Evolutionary conservation across 2,797 vertebrate species (phyloP).

Genomic region (Coluber constrictor): DNA sequence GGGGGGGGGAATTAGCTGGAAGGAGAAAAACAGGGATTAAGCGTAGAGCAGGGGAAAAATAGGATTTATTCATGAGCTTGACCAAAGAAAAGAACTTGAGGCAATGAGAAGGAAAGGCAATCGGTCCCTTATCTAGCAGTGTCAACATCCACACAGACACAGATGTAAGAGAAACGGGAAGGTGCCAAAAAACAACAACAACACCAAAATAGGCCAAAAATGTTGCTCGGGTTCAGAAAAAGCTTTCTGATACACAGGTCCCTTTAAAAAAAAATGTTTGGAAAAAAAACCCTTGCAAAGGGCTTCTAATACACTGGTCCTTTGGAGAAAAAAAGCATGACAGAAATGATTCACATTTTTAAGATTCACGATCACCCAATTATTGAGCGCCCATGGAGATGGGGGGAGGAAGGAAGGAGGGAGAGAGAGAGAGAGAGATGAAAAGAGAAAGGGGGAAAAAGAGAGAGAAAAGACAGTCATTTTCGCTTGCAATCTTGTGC

Average conservation of each 20-base stretch:
- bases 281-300: neutral
- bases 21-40: neutral
- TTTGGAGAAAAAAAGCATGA: neutral
- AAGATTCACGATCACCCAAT: neutral
- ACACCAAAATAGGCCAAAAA: neutral
- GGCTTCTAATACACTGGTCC: neutral
- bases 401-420: fast-evolving
- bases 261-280: neutral
- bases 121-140: neutral
- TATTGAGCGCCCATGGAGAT: neutral
- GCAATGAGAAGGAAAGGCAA: neutral
- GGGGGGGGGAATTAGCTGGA: neutral
- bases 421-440: fast-evolving
- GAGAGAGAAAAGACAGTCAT: neutral
- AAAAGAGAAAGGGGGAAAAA: neutral
- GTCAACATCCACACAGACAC: neutral
- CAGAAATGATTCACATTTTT: neutral
- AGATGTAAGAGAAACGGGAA: neutral
- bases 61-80: neutral
- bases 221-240: neutral
- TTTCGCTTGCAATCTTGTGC: too few species aligned
- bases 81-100: neutral
- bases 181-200: neutral
- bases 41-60: neutral
- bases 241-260: neutral